phyloP scores from a whole-genome alignment of 1,140 invertebrate genomes.

The Colletes gigas region DNA sequence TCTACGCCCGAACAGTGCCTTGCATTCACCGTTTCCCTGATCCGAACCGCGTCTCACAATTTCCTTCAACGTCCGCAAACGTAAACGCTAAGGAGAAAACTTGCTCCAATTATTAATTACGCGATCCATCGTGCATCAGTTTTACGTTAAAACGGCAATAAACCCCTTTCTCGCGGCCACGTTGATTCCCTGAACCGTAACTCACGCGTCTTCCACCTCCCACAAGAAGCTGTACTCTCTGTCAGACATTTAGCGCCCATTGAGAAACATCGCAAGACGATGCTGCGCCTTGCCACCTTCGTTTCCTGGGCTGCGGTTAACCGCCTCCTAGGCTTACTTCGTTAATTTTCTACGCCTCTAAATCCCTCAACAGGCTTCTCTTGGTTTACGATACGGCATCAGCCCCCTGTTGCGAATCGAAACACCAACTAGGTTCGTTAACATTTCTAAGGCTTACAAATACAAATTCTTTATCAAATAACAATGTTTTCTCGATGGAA shows the following conservation, averaged over 20 bases:
- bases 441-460: no score
- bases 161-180: slow-evolving; percentile 58
- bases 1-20: neutral
- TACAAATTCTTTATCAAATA: no score
- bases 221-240: slow-evolving; percentile 37
- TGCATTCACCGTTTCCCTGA: neutral
- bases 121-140: slow-evolving; percentile 25
- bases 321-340: slow-evolving; percentile 31
- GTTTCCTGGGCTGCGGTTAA: slow-evolving; percentile 38
- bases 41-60: neutral
- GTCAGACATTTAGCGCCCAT: slow-evolving; percentile 62
- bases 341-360: neutral
- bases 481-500: no score
- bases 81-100: no score
- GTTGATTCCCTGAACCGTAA: slow-evolving; percentile 51
- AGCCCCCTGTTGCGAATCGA: no score
- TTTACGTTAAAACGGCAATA: slow-evolving; percentile 47
- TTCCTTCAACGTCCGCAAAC: neutral
- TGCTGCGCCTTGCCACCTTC: slow-evolving; percentile 53
- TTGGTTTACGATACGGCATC: no score
- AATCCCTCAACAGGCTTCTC: neutral
- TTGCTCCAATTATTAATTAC: slow-evolving; percentile 55
- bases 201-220: slow-evolving; percentile 56
- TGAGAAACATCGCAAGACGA: slow-evolving; percentile 61
- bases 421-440: no score